These are phyloP conservation scores for Brachirus orientalis DNA, from an alignment of 2,113 vertebrate species.

Conservation along the genomic window DNA sequence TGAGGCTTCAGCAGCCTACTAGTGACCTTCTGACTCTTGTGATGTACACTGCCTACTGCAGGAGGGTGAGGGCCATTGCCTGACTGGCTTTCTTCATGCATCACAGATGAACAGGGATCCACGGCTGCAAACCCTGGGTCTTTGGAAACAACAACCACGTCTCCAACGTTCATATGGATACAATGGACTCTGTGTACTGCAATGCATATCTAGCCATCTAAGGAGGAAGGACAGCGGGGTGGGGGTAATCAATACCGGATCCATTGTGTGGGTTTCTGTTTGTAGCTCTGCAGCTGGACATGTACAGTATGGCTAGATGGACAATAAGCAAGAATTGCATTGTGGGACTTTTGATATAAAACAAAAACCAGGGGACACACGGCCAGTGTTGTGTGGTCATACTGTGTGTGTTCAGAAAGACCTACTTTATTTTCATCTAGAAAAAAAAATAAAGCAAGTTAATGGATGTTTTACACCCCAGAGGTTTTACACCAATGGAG, in stretches of 20 bases:
- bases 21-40: slow-evolving; percentile 69
- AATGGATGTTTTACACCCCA: slow-evolving; percentile 72
- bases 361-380: slow-evolving; percentile 33
- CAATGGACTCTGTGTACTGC: slow-evolving; percentile 50
- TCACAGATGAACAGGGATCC: slow-evolving; percentile 47
- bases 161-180: slow-evolving; percentile 43
- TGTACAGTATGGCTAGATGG: slow-evolving; percentile 24
- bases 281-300: slow-evolving; percentile 33
- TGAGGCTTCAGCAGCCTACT: slow-evolving; percentile 58
- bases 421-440: slow-evolving; percentile 78
- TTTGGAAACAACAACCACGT: slow-evolving; percentile 32
- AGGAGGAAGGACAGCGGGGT: slow-evolving; percentile 15
- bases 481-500: slow-evolving; percentile 61
- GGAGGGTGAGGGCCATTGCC: slow-evolving; percentile 70
- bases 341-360: slow-evolving; percentile 59
- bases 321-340: slow-evolving; percentile 54
- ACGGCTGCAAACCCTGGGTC: slow-evolving; percentile 43
- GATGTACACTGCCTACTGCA: slow-evolving; percentile 74
- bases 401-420: slow-evolving; percentile 64
- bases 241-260: slow-evolving; percentile 27
- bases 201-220: slow-evolving; percentile 52
- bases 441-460: slow-evolving; percentile 58
- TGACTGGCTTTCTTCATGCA: slow-evolving; percentile 62
- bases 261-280: slow-evolving; percentile 47
- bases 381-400: slow-evolving; percentile 28